Percentiles rank a stretch among this genome's conserved stretches.
These are phyloP conservation scores for Nymphalis urticae DNA, from an alignment of 2,888 invertebrate genomes.

Conservation along the genomic window DNA sequence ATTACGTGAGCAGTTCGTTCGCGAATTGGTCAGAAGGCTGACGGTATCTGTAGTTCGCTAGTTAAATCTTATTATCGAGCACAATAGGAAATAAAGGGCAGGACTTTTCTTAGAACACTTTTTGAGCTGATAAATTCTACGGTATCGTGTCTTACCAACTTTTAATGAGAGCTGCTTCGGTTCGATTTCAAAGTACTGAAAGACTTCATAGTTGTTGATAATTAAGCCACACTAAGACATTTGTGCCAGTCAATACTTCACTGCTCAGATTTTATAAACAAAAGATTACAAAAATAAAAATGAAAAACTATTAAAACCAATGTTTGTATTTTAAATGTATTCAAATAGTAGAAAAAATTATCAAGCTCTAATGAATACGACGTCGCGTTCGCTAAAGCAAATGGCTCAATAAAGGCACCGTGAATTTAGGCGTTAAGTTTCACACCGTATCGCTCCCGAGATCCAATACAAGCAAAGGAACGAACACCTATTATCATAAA, in stretches of 20 bases:
- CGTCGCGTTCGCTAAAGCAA: conserved; percentile 74
- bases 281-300: not conserved
- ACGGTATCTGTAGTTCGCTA: conserved; percentile 54
- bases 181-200: conserved; percentile 62
- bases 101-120: conserved; percentile 66
- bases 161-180: conserved; percentile 71
- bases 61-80: conserved; percentile 75
- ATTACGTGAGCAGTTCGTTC: conserved; percentile 69
- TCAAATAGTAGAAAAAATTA: not conserved
- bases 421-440: conserved; percentile 80
- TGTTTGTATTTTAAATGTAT: not conserved
- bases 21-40: conserved; percentile 61
- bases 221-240: conserved; percentile 45
- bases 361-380: conserved; percentile 65
- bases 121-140: conserved; percentile 67
- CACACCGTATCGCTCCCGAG: conserved; percentile 74
- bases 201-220: conserved; percentile 53
- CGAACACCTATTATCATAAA: conserved; percentile 81
- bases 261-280: not conserved
- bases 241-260: conserved; percentile 39
- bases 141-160: conserved; percentile 60
- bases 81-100: conserved; percentile 71
- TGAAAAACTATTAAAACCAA: not conserved
- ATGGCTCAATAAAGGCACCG: conserved; percentile 71
- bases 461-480: conserved; percentile 60